These are phyloP conservation scores for Clostera curtula DNA, from an alignment of 2,888 invertebrate genomes.

Conservation along the genomic window DNA sequence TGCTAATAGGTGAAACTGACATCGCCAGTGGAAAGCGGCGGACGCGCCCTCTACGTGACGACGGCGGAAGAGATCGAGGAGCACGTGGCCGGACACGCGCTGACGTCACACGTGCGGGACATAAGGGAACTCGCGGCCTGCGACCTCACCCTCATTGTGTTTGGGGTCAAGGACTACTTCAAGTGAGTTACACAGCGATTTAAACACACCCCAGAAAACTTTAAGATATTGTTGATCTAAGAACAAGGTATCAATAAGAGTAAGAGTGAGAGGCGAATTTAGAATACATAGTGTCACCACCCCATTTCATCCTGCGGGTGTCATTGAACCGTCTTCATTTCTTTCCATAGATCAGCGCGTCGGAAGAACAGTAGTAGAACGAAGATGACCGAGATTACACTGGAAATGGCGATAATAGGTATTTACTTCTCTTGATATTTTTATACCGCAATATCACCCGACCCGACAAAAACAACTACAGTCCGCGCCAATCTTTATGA, in stretches of 20 bases:
- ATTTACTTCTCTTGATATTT: constrained; percentile 2
- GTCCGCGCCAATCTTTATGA: no score
- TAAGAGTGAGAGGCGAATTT: no score
- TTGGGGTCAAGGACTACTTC: constrained; percentile 54
- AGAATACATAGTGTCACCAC: no score
- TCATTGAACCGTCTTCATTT: no score
- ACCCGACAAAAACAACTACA: no score
- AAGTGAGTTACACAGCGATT: constrained; percentile 51
- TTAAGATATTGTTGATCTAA: no score
- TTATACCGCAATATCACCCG: no score
- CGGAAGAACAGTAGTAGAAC: constrained; percentile 34
- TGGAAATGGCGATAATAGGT: constrained; percentile 56
- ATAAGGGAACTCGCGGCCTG: constrained; percentile 26
- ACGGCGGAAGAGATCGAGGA: constrained; percentile 24
- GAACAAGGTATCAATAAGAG: no score
- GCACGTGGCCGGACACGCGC: constrained; percentile 16
- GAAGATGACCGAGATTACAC: constrained; percentile 38
- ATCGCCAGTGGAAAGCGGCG: constrained; percentile 19
- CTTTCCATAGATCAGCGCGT: constrained; percentile 24
- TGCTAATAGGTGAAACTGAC: constrained; percentile 36
- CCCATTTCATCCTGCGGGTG: no score
- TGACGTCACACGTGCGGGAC: constrained; percentile 25
- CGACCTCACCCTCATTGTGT: constrained; percentile 48
- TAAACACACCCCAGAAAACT: no score
- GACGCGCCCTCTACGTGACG: constrained; percentile 37